These are phyloP conservation scores for Tenualosa thibaudeaui DNA, from an alignment of 2,797 vertebrate species.

Conservation along the genomic window DNA sequence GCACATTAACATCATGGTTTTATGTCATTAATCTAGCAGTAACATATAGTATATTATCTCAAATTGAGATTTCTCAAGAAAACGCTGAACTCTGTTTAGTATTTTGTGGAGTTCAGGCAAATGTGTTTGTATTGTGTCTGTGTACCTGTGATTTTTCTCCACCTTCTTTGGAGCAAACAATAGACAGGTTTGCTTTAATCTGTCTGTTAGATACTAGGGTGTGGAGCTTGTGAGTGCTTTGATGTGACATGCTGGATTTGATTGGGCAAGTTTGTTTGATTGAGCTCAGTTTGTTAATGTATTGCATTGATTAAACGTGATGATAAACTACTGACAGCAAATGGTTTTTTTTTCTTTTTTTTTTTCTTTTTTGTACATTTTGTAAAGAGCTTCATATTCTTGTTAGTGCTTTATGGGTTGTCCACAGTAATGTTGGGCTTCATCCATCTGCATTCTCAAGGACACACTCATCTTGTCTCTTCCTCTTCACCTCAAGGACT, in stretches of 20 bases:
- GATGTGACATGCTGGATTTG: not conserved
- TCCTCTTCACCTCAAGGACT: not conserved
- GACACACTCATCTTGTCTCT: not conserved
- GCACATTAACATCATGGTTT: not conserved
- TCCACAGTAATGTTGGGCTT: not conserved
- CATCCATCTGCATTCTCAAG: constrained; percentile 12
- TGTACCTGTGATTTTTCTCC: not conserved
- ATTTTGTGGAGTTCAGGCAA: too few species aligned
- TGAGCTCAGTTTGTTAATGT: too few species aligned
- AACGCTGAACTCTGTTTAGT: not conserved
- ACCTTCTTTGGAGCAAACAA: not conserved
- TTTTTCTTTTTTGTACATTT: too few species aligned
- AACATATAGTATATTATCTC: not conserved
- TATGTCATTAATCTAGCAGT: too few species aligned
- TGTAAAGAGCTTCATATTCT: too few species aligned
- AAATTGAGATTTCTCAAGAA: not conserved
- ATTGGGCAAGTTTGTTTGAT: too few species aligned
- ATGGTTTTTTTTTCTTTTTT: too few species aligned
- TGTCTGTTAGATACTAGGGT: not conserved
- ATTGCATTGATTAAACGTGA: too few species aligned
- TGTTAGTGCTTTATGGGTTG: not conserved
- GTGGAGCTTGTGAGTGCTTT: not conserved
- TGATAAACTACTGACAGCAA: too few species aligned
- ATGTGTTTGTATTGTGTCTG: not conserved
- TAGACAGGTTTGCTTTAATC: not conserved